Conservation (phyloP, 2,888 invertebrate species). For the Muscina levida region DNA sequence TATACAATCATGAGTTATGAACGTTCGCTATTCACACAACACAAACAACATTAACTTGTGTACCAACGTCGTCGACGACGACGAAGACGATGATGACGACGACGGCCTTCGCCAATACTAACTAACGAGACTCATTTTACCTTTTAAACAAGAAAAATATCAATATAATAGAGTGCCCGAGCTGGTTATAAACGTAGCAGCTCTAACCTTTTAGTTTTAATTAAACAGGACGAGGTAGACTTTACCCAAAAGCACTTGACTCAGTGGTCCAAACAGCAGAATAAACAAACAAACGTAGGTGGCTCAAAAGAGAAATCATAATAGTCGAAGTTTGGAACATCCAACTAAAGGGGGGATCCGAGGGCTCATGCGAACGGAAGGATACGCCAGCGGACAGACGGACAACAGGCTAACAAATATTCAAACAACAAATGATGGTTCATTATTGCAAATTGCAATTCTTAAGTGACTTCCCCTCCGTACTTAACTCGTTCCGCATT, state of each 20-base stretch:
- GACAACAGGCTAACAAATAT: constrained; percentile 1
- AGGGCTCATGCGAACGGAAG: neutral
- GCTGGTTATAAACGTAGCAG: neutral
- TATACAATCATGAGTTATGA: constrained; percentile 22
- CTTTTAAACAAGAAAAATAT: neutral
- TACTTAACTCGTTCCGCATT: neutral
- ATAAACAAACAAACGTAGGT: constrained; percentile 8
- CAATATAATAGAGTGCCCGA: constrained; percentile 32
- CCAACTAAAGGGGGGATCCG: neutral
- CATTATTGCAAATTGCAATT: constrained; percentile 51
- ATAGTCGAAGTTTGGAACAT: neutral
- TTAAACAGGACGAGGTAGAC: constrained; percentile 18
- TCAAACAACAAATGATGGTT: constrained; percentile 29
- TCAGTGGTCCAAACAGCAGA: constrained; percentile 16
- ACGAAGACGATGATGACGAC: no score
- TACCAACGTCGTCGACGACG: no score
- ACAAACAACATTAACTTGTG: neutral
- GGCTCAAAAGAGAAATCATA: neutral
- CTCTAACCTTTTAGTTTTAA: constrained; percentile 31
- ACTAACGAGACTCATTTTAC: neutral
- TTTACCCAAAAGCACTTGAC: constrained; percentile 30
- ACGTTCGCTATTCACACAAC: neutral
- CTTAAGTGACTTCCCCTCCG: constrained; percentile 9
- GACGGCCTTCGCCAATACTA: neutral
- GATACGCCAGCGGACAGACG: neutral